Base-by-base conservation (phyloP, 2,797 vertebrate species). In the Coendou prehensilis region DNA sequence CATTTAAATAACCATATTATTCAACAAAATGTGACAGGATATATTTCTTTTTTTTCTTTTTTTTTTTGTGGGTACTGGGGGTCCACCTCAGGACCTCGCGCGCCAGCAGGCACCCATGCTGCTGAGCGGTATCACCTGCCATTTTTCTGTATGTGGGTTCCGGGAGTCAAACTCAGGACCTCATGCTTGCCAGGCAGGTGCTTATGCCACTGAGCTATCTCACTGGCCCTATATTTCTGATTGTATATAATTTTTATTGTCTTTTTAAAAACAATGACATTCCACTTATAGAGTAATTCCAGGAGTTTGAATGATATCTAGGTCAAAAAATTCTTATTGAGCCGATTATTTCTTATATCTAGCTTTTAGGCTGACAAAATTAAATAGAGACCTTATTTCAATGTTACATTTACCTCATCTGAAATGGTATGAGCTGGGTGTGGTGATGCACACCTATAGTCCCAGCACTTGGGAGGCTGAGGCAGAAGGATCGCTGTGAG, bases 371-470 rank as follows among this genome's bases (percentile, higher is more conserved):
- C 10, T 64, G 3, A 93, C 45, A 61, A 69, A 95, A 76, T 50
- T 41, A 71, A 90, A 88, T 59, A 8, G 10, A 86, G 30, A 75
- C 54, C 79, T 92, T 93, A 79, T 92, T 33, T 54, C 50, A 80
- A 7, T 57, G 9, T 79, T 50, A 87, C 81, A 54, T 50, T 88
- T 90, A 52, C 5, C 80, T 4, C 33, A 95, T 64, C 4, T 88
- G 15, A 82, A 96, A 84, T 81, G 9, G 92, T 15, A 17, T 54
- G 11, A 64, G 30, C 30, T 64, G 63, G 30, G 11, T 33, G 63
- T 64, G 30, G 63, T 33, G 63, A 13, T 14, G 6, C 14, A 64
- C 5, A 64, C 63, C 63, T 64, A 6, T 33, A 33, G 14, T 33
- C 30, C 63, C 63, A 33, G 30, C 5, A 64, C 6, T 18, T 67